Evolutionary conservation across 2,888 invertebrate genomes (phyloP).

Genomic region (Panopea generosa): DNA sequence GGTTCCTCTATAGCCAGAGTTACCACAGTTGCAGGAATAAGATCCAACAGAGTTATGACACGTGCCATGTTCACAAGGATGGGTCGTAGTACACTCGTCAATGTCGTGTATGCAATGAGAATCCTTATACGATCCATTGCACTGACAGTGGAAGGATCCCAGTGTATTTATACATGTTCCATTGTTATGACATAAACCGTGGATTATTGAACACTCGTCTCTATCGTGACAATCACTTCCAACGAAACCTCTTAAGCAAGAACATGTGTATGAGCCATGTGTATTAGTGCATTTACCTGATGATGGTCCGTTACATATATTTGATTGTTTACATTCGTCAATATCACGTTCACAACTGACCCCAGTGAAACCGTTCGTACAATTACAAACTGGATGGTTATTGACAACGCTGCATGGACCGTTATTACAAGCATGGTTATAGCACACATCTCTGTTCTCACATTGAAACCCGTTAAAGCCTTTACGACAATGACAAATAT

Average conservation of each 20-base stretch:
- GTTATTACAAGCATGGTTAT: no score
- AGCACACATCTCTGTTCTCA: no score
- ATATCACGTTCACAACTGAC: slow-evolving; percentile 21
- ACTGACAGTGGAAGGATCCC: slow-evolving; percentile 25
- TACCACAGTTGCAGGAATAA: no score
- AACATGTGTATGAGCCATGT: no score
- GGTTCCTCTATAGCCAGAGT: not conserved
- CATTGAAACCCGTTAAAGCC: no score
- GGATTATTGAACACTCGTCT: slow-evolving; percentile 21
- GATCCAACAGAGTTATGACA: slow-evolving; percentile 1
- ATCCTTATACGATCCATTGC: slow-evolving; percentile 2
- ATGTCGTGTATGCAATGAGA: slow-evolving; percentile 5
- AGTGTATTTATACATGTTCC: slow-evolving; percentile 25
- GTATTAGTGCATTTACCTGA: no score
- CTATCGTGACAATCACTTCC: slow-evolving; percentile 5
- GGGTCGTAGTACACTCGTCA: slow-evolving; percentile 7
- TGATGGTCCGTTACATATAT: slow-evolving; percentile 5
- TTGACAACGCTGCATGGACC: no score
- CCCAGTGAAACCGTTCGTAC: slow-evolving; percentile 13
- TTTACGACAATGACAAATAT: no score
- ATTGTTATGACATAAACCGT: not conserved
- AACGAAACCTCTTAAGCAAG: no score
- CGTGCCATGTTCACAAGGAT: slow-evolving; percentile 9
- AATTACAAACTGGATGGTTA: no score
- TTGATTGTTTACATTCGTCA: slow-evolving; percentile 21